Base-by-base conservation (phyloP, 92 coral and sea anemone genomes). In the Paragorgia papillata region DNA sequence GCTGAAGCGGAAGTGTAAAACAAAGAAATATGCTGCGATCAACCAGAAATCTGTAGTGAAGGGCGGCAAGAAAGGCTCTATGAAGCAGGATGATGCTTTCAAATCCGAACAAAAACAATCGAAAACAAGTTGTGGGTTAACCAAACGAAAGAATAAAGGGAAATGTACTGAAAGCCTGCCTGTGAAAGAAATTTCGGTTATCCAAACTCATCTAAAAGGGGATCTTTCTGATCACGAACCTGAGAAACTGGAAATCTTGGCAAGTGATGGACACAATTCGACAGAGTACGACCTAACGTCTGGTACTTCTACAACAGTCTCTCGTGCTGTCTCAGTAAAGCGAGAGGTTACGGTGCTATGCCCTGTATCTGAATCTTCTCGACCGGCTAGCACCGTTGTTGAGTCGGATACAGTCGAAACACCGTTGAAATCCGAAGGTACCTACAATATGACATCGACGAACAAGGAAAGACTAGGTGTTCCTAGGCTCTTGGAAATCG, bases 281-380 rank as follows among this genome's bases (percentile, higher is more conserved):
- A 60, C 77, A 26, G 85, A 85, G 57, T 84, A 82, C 57, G 64
- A 81, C 35, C 79, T 82, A 30, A 84, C 86, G 15, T 89, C 96
- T 21, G 91, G 89, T 28, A 69, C 83, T 25, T 73, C 64, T 18
- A 54, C 85, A 59, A 81, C 89, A 50, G 60, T 86, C 26, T 79
- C 82, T 22, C 83, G 48, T 40, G 12, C 89, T 0, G 82, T 82
- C 51, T 37, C 75, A 44, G 44, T 85, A 61, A 85, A 81, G 40
- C 88, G 86, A 19, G 85, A 73, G 53, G 68, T 79, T 46, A 48
- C 89, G 7, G 74, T 55, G 9, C 79, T 91, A 25, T 91, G 95
- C 78, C 99, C 99, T 0, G 89, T 89, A 33, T 92, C 92, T 33
- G 99, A 95, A 63, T 85, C 90, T 17, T 93, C 99, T 8, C 85